These are phyloP conservation scores for Zaprionus africanus DNA, from an alignment of 1,140 invertebrate species.

Conservation along the genomic window DNA sequence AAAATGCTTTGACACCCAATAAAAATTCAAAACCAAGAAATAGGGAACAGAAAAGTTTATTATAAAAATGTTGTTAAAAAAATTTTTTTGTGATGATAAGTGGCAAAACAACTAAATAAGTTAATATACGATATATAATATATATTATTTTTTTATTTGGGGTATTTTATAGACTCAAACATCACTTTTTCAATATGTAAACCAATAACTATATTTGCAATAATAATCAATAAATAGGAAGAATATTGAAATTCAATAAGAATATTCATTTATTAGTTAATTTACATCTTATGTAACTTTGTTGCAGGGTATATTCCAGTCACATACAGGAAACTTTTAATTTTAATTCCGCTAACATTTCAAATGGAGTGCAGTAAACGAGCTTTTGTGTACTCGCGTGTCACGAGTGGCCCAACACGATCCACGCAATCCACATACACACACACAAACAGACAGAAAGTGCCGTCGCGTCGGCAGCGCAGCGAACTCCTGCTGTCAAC, in stretches of 20 bases:
- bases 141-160: too few species aligned
- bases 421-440: not conserved
- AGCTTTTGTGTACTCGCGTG: not conserved
- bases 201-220: not conserved
- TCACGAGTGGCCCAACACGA: not conserved
- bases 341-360: not conserved
- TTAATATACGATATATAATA: too few species aligned
- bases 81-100: too few species aligned
- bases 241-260: too few species aligned
- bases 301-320: not conserved
- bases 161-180: too few species aligned
- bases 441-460: not conserved
- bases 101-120: too few species aligned
- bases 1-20: too few species aligned
- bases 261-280: too few species aligned
- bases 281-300: too few species aligned
- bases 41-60: too few species aligned
- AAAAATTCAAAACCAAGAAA: too few species aligned
- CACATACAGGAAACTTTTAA: not conserved
- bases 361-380: not conserved
- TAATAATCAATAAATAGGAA: not conserved
- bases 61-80: too few species aligned
- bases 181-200: not conserved
- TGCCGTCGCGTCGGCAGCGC: not conserved
- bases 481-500: constrained; percentile 75